Percentiles rank a stretch among this genome's conserved stretches.
Conservation (phyloP, 2,797 vertebrate species). For the Urophycis tenuis region DNA sequence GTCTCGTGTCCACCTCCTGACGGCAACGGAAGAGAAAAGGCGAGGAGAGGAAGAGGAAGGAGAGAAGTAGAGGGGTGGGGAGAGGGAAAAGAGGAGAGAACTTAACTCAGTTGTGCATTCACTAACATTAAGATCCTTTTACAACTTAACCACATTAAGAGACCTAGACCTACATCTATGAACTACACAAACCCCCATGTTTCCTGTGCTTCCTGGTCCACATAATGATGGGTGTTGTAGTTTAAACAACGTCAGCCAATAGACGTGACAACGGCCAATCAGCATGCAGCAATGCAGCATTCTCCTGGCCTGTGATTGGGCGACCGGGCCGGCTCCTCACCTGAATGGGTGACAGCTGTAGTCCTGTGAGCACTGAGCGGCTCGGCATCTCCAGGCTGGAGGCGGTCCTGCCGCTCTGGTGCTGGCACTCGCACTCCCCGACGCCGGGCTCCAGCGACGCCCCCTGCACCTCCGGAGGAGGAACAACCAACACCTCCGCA, state of each 20-base stretch:
- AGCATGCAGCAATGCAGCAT: neutral
- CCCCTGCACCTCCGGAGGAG: neutral
- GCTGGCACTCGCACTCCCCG: slow-evolving; percentile 35
- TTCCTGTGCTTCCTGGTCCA: too few relatives aligned
- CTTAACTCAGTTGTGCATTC: too few relatives aligned
- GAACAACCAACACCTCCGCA: slow-evolving; percentile 13
- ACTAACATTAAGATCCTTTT: too few relatives aligned
- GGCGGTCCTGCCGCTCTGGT: slow-evolving; percentile 12
- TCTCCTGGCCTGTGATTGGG: neutral
- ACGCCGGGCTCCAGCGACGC: slow-evolving; percentile 15
- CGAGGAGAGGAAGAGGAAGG: too few relatives aligned
- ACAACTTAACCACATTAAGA: too few relatives aligned
- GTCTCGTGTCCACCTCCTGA: slow-evolving; percentile 52
- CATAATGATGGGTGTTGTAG: too few relatives aligned
- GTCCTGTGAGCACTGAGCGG: slow-evolving; percentile 26
- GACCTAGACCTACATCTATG: too few relatives aligned
- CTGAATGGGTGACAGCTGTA: slow-evolving; percentile 56
- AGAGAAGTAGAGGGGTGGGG: too few relatives aligned
- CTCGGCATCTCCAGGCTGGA: slow-evolving; percentile 23
- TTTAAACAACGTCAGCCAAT: too few relatives aligned
- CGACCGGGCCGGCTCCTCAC: slow-evolving; percentile 29
- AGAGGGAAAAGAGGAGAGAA: too few relatives aligned
- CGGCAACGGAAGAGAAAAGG: neutral
- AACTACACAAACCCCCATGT: too few relatives aligned
- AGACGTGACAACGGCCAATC: too few relatives aligned